Evolutionary conservation across 2,113 vertebrate genomes (phyloP), one percentile per base, ranked within the genome.

Genomic region (Halichoerus grypus): DNA sequence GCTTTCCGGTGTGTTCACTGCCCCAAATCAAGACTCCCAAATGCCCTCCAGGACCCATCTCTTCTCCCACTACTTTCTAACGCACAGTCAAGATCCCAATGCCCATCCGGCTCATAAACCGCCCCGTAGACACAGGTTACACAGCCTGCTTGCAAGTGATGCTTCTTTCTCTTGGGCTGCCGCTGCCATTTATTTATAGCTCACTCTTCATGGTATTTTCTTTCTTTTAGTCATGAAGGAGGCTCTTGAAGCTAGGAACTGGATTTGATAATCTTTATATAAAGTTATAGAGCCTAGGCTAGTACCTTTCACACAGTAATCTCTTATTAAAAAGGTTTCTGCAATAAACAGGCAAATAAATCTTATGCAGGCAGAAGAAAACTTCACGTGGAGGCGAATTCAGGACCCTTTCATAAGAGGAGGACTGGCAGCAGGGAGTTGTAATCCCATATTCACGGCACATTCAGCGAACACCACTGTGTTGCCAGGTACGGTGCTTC

Each of bases 301-400:
- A 31, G 61, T 61, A 42, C 16, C 39, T 59, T 59, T 24, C 5
- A 53, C 31, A 84, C 4, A 88, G 42, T 31, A 77, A 74, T 8
- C 67, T 94, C 28, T 76, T 59, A 59, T 69, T 79, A 15, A 55
- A 85, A 89, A 92, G 11, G n/a, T 89, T 93, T 89, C 69, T 84
- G 36, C 18, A 93, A 85, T 36, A 85, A 63, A 93, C 28, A 84
- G 63, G 53, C 24, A 72, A 65, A 63, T 80, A 63, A 55, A 24
- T 61, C 16, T 82, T 76, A 59, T 36, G 61, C 69, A 46, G 72
- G 69, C 24, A 61, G 61, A 63, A 93, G 22, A 84, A 77, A 36
- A 72, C 22, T 79, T 72, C 39, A 72, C 9, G 15, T 51, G 18
- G 31, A 83, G 26, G 87, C 21, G 5, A 77, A 92, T 69, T 83